Conservation (phyloP, 2,113 vertebrate genomes). For the Mirza zaza region DNA sequence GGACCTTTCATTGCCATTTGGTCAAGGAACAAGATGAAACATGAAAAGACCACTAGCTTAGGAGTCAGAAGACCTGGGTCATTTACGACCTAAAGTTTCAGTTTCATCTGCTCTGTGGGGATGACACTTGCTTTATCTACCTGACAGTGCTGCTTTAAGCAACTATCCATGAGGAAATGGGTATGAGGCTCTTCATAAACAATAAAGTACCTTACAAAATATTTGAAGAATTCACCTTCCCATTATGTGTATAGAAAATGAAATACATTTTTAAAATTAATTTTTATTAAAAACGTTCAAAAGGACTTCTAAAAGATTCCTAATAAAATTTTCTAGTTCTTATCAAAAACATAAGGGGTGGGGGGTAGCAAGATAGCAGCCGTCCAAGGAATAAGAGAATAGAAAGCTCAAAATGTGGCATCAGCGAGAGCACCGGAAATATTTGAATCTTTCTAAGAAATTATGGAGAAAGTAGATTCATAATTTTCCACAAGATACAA, state of each 20-base stretch:
- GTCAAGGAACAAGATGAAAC: background rate
- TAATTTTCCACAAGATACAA: slow-evolving; percentile 34
- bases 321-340: background rate
- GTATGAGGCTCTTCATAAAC: background rate
- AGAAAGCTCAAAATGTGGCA: background rate
- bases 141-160: background rate
- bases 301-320: background rate
- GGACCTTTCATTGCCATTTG: background rate
- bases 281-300: background rate
- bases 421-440: background rate
- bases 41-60: background rate
- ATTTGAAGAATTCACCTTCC: slow-evolving; percentile 24
- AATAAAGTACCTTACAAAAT: background rate
- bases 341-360: background rate
- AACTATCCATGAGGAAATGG: background rate
- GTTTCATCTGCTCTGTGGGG: background rate
- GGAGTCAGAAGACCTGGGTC: background rate
- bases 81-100: background rate
- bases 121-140: background rate
- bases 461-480: background rate
- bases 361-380: background rate
- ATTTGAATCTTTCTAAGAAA: slow-evolving; percentile 5
- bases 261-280: slow-evolving; percentile 1
- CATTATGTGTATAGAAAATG: background rate
- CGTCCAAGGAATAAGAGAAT: background rate